Percentiles rank a stretch among this genome's conserved stretches.
Conservation (phyloP, 2,113 vertebrate genomes). For the Pseudonaja textilis region DNA sequence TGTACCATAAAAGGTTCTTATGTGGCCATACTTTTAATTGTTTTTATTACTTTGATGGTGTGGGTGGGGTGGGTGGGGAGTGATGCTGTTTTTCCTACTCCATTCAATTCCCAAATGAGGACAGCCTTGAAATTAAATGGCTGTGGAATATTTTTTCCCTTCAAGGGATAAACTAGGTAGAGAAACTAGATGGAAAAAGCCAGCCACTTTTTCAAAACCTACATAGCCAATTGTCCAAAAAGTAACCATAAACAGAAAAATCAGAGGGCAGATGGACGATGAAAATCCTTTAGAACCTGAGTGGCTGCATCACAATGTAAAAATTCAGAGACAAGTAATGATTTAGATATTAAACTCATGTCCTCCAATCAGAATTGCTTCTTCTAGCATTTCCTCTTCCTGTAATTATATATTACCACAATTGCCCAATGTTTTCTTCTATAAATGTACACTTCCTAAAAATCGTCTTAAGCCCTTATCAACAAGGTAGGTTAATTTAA, state of each 20-base stretch:
- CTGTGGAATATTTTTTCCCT: neutral
- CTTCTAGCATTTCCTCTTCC: neutral
- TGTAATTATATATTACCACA: neutral
- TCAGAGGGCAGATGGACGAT: neutral
- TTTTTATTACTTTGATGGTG: neutral
- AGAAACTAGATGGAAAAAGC: neutral
- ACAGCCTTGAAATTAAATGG: neutral
- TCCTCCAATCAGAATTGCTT: neutral
- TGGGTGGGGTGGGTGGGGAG: neutral
- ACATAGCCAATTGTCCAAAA: neutral
- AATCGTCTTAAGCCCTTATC: neutral
- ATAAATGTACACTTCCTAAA: neutral
- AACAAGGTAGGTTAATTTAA: neutral
- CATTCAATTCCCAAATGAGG: neutral
- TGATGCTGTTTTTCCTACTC: neutral
- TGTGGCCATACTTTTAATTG: neutral
- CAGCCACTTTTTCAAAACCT: neutral
- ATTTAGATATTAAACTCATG: neutral
- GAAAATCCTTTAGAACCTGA: neutral
- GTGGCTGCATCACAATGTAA: neutral
- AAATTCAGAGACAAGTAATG: neutral
- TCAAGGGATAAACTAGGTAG: neutral
- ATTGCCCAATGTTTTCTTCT: neutral
- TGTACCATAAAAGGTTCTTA: neutral
- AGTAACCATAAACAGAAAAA: neutral